These are phyloP conservation scores for Loxodonta africana DNA, from an alignment of 2,113 vertebrate species.

Conservation along the genomic window DNA sequence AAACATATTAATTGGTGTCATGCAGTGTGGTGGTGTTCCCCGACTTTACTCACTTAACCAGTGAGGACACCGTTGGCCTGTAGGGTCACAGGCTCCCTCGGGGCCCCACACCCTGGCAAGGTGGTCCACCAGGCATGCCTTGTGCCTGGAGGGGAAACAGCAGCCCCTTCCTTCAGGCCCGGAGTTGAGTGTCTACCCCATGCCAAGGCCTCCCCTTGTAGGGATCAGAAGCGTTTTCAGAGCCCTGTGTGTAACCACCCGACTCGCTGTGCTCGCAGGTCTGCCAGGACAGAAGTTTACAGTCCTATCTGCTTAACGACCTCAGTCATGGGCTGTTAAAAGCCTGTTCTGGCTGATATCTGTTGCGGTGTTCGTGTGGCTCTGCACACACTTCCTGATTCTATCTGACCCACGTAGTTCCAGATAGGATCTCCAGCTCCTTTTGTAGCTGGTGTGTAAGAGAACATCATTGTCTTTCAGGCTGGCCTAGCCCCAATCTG, in stretches of 20 bases:
- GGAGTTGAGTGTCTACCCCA: not conserved
- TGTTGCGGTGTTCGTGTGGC: not conserved
- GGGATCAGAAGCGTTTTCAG: not conserved
- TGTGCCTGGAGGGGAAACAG: not conserved
- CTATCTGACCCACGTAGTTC: not conserved
- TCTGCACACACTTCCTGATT: not conserved
- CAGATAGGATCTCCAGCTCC: not conserved
- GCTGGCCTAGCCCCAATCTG: not conserved
- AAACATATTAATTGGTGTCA: accelerated
- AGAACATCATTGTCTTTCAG: not conserved
- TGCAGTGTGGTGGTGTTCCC: not conserved
- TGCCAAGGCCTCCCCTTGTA: not conserved
- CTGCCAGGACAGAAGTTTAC: not conserved
- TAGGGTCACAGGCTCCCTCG: no score
- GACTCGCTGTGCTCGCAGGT: not conserved
- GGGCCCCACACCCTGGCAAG: no score
- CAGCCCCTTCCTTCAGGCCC: not conserved
- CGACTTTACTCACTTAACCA: not conserved
- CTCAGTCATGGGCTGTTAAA: not conserved
- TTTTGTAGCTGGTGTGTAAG: not conserved
- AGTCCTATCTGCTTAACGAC: not conserved
- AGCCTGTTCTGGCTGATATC: not conserved
- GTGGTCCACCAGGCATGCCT: not conserved
- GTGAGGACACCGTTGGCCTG: no score
- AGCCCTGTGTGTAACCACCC: accelerated